Conservation (phyloP, 2,888 invertebrate genomes). For the Tipula lateralis region DNA sequence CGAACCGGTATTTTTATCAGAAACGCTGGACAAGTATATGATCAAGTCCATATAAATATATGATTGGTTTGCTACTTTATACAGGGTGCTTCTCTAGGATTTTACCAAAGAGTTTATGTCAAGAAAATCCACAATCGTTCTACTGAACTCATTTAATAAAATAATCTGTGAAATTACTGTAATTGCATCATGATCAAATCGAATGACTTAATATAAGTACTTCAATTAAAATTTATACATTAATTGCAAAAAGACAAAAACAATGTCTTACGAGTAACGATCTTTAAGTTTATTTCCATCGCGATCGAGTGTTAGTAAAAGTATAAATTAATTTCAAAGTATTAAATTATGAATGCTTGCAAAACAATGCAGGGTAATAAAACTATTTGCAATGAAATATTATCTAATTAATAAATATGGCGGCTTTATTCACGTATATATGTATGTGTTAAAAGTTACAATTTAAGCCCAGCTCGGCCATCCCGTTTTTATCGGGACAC, state of each 20-base stretch:
- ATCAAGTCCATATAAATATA: too few species aligned
- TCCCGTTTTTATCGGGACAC: neutral
- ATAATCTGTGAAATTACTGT: neutral
- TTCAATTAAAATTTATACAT: neutral
- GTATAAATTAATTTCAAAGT: neutral
- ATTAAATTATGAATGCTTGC: neutral
- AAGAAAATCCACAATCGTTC: neutral
- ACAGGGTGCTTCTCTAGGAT: too few species aligned
- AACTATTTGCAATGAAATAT: neutral
- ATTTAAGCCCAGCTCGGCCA: neutral
- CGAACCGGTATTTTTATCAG: too few species aligned
- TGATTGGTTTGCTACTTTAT: too few species aligned
- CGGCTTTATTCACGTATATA: neutral
- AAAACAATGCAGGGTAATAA: neutral
- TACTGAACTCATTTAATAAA: neutral
- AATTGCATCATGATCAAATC: neutral
- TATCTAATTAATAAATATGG: too few species aligned
- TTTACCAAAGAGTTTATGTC: neutral
- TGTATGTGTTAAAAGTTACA: too few species aligned
- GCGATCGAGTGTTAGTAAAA: neutral
- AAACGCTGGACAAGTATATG: too few species aligned
- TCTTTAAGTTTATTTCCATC: neutral
- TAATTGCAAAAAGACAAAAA: neutral
- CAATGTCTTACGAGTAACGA: neutral
- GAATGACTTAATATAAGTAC: too few species aligned